Evolutionary conservation across 2,888 invertebrate species (phyloP).

Genomic region (Tetragonisca angustula): DNA sequence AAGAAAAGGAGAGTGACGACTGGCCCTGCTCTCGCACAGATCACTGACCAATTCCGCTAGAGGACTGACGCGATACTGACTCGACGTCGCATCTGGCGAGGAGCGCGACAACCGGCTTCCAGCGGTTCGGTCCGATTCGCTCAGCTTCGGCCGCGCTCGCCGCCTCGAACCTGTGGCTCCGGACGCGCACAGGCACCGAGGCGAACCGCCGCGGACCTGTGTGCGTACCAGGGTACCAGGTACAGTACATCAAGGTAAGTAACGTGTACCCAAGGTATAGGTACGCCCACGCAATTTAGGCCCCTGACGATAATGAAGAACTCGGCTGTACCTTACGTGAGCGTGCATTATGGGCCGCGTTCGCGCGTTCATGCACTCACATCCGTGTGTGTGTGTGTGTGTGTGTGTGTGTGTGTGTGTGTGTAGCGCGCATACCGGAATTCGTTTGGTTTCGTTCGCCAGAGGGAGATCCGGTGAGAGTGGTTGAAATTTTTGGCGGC

Average conservation of each 20-base stretch:
- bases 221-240: constrained; percentile 27
- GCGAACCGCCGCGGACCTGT: background rate
- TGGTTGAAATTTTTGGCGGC: constrained; percentile 9
- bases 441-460: background rate
- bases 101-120: constrained; percentile 75
- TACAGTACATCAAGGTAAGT: constrained; percentile 62
- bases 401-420: too few relatives aligned
- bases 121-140: constrained; percentile 66
- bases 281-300: constrained; percentile 75
- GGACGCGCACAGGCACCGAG: background rate
- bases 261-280: constrained; percentile 64
- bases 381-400: too few relatives aligned
- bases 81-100: constrained; percentile 69
- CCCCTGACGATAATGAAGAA: constrained; percentile 71
- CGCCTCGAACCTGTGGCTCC: constrained; percentile 36
- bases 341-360: constrained; percentile 56
- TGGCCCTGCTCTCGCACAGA: constrained; percentile 78
- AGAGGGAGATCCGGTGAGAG: background rate
- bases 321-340: constrained; percentile 63
- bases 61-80: constrained; percentile 81
- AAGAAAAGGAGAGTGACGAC: constrained; percentile 52
- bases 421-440: background rate
- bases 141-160: constrained; percentile 62
- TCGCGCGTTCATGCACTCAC: constrained; percentile 35
- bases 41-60: constrained; percentile 79